Evolutionary conservation across 2,113 vertebrate species (phyloP).

Genomic region (Platichthys flesus): DNA sequence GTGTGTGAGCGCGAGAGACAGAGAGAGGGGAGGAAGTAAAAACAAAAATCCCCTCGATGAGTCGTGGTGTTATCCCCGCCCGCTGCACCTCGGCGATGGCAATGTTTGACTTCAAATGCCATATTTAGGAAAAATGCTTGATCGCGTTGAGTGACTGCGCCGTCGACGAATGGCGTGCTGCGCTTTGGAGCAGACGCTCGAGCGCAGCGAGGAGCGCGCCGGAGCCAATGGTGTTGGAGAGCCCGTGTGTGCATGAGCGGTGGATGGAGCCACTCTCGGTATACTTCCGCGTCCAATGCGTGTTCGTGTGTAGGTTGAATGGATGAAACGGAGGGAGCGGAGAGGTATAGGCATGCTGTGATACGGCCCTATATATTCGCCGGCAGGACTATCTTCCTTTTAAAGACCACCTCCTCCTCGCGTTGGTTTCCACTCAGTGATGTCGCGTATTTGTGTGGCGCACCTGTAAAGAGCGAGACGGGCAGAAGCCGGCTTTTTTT

Average conservation of each 20-base stretch:
- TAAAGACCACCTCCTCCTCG: constrained; percentile 84
- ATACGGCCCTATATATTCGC: constrained; percentile 88
- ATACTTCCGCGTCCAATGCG: constrained; percentile 88
- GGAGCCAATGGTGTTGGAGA: constrained; percentile 76
- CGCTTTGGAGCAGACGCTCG: constrained; percentile 23
- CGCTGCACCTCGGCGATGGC: constrained; percentile 35
- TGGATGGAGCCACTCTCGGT: constrained; percentile 73
- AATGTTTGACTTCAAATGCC: constrained; percentile 71
- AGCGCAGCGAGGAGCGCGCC: constrained; percentile 21
- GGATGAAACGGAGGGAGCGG: constrained; percentile 83
- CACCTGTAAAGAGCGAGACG: constrained; percentile 88
- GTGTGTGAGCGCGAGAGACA: not conserved
- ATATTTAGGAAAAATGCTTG: constrained; percentile 60
- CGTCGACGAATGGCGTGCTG: constrained; percentile 66
- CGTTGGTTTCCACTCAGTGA: constrained; percentile 85
- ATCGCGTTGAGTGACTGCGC: constrained; percentile 70
- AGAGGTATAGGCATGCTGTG: constrained; percentile 87
- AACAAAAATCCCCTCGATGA: constrained; percentile 8
- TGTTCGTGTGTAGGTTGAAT: constrained; percentile 79
- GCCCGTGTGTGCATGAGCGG: constrained; percentile 58
- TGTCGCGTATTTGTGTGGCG: constrained; percentile 88
- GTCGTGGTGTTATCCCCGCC: constrained; percentile 30
- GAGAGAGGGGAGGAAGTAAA: not conserved
- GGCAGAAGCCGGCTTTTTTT: constrained; percentile 83
- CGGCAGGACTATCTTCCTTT: constrained; percentile 82